Percentiles rank a stretch among this genome's conserved stretches.
Evolutionary conservation across 2,113 vertebrate species (phyloP).

Genomic region (Vanacampus margaritifer): DNA sequence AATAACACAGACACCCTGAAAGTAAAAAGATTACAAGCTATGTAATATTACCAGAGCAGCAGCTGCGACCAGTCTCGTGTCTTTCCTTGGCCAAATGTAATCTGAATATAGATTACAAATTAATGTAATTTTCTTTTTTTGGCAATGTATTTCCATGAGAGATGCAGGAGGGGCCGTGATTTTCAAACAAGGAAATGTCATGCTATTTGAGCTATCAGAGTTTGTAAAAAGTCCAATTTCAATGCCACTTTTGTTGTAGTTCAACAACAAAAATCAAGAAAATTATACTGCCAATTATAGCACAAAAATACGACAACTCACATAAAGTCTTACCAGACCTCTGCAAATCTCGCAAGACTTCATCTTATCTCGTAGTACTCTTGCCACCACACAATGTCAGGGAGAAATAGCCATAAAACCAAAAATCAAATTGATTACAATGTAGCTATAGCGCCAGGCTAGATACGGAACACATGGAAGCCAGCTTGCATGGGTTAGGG

Average conservation of each 20-base stretch:
- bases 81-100: background rate
- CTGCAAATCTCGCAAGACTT: background rate
- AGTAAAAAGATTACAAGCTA: conserved; percentile 9
- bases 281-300: background rate
- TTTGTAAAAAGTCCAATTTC: background rate
- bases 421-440: too few relatives aligned
- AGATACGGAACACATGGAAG: too few relatives aligned
- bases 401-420: background rate
- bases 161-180: background rate
- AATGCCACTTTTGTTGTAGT: background rate
- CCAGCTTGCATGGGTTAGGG: too few relatives aligned
- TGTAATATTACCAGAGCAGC: conserved; percentile 7
- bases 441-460: too few relatives aligned
- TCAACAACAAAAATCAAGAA: too few relatives aligned
- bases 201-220: background rate
- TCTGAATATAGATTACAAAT: conserved; percentile 8
- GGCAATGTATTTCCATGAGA: background rate
- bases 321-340: background rate
- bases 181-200: background rate
- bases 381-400: background rate
- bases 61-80: background rate
- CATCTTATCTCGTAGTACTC: background rate
- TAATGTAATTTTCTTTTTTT: background rate
- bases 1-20: background rate
- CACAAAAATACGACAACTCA: background rate